Conservation (phyloP, 2,797 vertebrate species). For the Clarias fuscus region DNA sequence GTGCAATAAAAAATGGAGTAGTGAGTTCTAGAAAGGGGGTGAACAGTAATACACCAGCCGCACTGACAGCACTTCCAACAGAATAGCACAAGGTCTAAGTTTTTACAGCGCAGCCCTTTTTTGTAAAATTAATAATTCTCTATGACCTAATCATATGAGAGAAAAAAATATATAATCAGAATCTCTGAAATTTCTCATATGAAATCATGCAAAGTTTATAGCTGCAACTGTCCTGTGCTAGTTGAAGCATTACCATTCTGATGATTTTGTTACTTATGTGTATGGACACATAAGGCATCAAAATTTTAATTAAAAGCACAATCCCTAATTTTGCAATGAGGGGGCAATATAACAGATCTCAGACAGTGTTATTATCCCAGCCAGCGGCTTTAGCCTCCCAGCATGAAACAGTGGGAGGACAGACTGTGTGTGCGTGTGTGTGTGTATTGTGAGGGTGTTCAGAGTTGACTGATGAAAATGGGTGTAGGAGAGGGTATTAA, state of each 20-base stretch:
- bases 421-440: constrained; percentile 37
- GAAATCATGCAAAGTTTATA: neutral
- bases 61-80: constrained; percentile 30
- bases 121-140: neutral
- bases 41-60: constrained; percentile 38
- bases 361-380: constrained; percentile 37
- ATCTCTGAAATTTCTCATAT: neutral
- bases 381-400: constrained; percentile 32
- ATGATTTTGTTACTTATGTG: neutral
- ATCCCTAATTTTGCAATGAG: constrained; percentile 5
- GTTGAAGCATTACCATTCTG: neutral
- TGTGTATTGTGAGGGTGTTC: constrained; percentile 52
- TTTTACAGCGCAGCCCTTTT: neutral
- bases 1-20: constrained; percentile 29
- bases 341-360: constrained; percentile 15
- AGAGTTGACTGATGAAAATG: constrained; percentile 71
- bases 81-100: neutral
- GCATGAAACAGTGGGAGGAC: constrained; percentile 48
- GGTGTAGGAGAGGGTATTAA: constrained; percentile 64
- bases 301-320: neutral
- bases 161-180: neutral
- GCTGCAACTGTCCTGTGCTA: neutral
- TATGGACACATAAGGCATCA: neutral
- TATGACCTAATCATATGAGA: neutral
- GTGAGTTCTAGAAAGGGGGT: neutral